Conservation (phyloP, 2,797 vertebrate genomes). For the Hydrophis major region DNA sequence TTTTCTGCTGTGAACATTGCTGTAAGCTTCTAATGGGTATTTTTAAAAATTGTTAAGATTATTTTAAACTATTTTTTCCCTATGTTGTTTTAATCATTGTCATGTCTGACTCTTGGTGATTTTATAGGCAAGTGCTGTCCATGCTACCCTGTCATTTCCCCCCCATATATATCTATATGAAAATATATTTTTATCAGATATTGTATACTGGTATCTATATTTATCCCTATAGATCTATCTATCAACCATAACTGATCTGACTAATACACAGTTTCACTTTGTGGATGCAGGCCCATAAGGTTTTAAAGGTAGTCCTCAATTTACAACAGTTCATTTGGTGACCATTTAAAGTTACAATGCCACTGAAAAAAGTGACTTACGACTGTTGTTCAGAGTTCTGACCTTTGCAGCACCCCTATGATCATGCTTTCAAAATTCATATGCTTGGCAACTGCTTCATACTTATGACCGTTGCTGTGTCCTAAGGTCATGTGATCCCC, state of each 20-base stretch:
- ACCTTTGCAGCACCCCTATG: background rate
- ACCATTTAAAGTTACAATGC: background rate
- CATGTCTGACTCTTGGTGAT: background rate
- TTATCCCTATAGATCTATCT: background rate
- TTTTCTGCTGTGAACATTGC: background rate
- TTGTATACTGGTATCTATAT: background rate
- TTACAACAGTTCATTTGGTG: background rate
- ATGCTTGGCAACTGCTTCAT: background rate
- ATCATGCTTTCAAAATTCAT: background rate
- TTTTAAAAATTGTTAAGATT: background rate
- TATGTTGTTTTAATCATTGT: background rate
- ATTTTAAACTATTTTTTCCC: background rate
- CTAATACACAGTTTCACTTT: background rate
- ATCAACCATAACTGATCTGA: background rate
- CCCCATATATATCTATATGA: background rate
- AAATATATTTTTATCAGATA: too few relatives aligned
- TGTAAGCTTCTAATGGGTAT: background rate
- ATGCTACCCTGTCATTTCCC: background rate
- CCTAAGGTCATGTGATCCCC: background rate
- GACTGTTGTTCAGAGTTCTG: background rate
- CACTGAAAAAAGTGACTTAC: background rate
- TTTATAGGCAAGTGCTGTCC: background rate
- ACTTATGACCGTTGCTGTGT: background rate
- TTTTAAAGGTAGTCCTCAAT: background rate
- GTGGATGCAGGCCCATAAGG: background rate